phyloP scores from a whole-genome alignment of 2,113 vertebrate genomes.

The Dasyornis broadbenti region DNA sequence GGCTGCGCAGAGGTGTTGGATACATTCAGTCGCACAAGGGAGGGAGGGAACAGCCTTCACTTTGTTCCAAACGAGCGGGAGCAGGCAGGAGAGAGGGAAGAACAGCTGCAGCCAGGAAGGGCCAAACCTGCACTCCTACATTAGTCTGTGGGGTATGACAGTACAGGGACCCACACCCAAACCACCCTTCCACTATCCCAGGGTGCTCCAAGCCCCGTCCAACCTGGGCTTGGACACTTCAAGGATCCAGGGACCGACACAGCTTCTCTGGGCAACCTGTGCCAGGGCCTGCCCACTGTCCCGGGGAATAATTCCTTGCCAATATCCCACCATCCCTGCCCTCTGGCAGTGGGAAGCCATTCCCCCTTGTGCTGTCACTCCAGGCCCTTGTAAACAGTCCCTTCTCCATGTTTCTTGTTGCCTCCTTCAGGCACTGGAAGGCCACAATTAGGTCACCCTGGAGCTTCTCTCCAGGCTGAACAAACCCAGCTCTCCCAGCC shows the following conservation, averaged over 20 bases:
- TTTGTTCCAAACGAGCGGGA: background rate
- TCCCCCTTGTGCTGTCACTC: background rate
- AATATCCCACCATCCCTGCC: rapidly evolving
- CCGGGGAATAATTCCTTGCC: rapidly evolving
- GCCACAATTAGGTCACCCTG: background rate
- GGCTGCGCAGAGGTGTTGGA: no score
- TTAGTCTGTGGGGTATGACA: rapidly evolving
- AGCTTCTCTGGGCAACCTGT: background rate
- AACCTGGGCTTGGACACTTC: background rate
- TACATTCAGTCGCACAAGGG: background rate
- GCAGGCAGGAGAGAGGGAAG: no score
- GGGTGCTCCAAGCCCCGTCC: background rate
- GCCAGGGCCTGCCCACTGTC: background rate
- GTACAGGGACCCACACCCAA: background rate
- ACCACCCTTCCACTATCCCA: rapidly evolving
- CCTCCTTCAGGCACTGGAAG: background rate
- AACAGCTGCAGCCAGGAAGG: background rate
- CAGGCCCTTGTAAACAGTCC: background rate
- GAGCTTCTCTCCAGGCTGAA: background rate
- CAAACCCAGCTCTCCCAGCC: background rate
- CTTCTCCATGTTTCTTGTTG: background rate
- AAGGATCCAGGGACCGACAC: background rate
- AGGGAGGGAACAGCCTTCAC: no score
- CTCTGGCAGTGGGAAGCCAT: background rate
- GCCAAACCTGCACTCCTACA: no score